Base-by-base conservation (phyloP, 2,113 vertebrate species). In the Actenoides lindsayi region DNA sequence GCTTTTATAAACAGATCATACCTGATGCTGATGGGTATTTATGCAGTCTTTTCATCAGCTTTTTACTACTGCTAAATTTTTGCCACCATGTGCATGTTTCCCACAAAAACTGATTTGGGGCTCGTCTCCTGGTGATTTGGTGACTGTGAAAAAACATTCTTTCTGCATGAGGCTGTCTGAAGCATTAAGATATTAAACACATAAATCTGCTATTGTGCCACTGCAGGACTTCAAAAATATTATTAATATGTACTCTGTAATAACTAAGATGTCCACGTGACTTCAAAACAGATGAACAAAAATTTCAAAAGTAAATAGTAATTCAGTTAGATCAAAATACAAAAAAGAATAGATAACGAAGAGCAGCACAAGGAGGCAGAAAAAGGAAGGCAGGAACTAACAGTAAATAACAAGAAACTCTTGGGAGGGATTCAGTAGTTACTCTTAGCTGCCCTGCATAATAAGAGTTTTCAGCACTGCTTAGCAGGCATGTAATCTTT, bases 281-380 rank as follows among this genome's bases (percentile, higher is more conserved):
- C 54, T 70, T 77, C 69, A 80, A 80, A 94, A 41, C 13, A 74
- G 35, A 79, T 48, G 30, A 93, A 90, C 42, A 77, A 9, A 67
- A 59, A 74, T 77, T 83, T 90, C 73, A 89, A 89, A 92, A 67
- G 31, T 64, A 92, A 86, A 85, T 11, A 91, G 39, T 25, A 89
- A 85, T 84, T 83, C 53, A n/a, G 42, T 60, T 44, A 78, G 53
- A 84, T 79, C 41, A 76, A 95, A 96, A 68, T 62, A 25, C 15
- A 35, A 67, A 67, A 74, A 69, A 80, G 70, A 94, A 64, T 24
- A 79, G 48, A 37, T 59, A 89, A 87, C 39, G n/a, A 89, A 84
- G 11, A 84, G 35, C 24, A 64, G 39, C 46, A 16, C 28, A 54
- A 68, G 64, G 41, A 95, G n/a, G 33, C 37, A 70, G 44, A 48